Percentiles rank a stretch among this genome's conserved stretches.
These are phyloP conservation scores for Ophion ventricosus DNA, from an alignment of 2,888 invertebrate species.

Conservation along the genomic window DNA sequence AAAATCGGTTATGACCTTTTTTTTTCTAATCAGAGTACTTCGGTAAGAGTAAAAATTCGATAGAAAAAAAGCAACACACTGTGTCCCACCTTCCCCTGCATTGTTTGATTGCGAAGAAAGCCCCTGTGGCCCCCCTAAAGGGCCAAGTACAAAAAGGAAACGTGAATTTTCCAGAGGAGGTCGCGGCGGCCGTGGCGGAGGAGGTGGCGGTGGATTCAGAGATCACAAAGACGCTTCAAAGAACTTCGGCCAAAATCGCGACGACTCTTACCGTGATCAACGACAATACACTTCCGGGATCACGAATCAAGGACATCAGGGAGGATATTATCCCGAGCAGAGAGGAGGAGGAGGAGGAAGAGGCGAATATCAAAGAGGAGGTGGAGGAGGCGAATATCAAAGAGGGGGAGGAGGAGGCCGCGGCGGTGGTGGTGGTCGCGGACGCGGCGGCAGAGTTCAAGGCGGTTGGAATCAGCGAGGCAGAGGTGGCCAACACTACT, in stretches of 20 bases:
- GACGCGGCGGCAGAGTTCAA: slow-evolving; percentile 81
- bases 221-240: slow-evolving; percentile 73
- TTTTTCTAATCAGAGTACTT: too few relatives aligned
- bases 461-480: slow-evolving; percentile 82
- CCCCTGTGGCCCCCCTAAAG: not conserved
- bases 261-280: slow-evolving; percentile 63
- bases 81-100: too few relatives aligned
- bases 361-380: slow-evolving; percentile 71
- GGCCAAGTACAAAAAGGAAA: not conserved
- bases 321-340: slow-evolving; percentile 66
- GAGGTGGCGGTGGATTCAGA: slow-evolving; percentile 72
- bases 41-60: too few relatives aligned
- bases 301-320: slow-evolving; percentile 39
- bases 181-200: slow-evolving; percentile 70
- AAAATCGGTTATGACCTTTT: too few relatives aligned
- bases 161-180: slow-evolving; percentile 71
- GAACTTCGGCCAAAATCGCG: slow-evolving; percentile 74
- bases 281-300: slow-evolving; percentile 58
- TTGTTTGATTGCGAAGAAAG: not conserved
- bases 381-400: slow-evolving; percentile 64
- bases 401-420: slow-evolving; percentile 74
- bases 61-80: too few relatives aligned
- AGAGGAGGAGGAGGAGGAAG: slow-evolving; percentile 73
- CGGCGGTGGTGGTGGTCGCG: slow-evolving; percentile 70
- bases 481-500: slow-evolving; percentile 68